Conservation (phyloP, 2,888 invertebrate species). For the Cecidostiba fungosa region DNA sequence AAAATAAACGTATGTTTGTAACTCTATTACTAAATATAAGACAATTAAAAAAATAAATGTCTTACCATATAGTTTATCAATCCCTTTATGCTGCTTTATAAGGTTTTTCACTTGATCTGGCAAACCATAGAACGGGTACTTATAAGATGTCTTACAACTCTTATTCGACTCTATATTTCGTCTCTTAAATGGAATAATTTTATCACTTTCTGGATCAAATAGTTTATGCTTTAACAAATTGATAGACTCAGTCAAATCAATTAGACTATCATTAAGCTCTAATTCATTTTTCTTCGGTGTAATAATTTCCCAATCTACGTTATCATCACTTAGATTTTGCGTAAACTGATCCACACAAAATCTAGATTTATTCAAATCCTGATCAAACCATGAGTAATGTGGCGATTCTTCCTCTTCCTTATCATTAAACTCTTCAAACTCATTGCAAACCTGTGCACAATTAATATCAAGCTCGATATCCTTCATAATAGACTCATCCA, state of each 20-base stretch:
- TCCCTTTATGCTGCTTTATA: constrained; percentile 89
- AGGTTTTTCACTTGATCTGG: constrained; percentile 87
- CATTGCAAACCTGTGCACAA: constrained; percentile 3
- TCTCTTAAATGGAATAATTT: constrained; percentile 35
- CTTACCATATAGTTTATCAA: constrained; percentile 86
- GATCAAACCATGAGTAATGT: constrained; percentile 8
- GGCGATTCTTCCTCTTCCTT: background rate
- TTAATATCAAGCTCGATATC: constrained; percentile 28
- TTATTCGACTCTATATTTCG: constrained; percentile 14
- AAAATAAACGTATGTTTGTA: background rate
- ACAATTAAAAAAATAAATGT: constrained; percentile 45
- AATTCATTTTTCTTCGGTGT: constrained; percentile 2
- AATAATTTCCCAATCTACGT: background rate
- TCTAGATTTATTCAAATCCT: constrained; percentile 37
- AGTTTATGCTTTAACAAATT: constrained; percentile 60
- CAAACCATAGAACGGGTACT: constrained; percentile 88
- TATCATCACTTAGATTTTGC: background rate
- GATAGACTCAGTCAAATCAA: constrained; percentile 50
- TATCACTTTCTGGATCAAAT: background rate
- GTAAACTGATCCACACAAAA: constrained; percentile 33
- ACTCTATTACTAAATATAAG: background rate
- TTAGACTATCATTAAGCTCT: constrained; percentile 35
- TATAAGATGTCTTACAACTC: background rate
- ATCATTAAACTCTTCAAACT: background rate
- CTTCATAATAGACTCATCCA: constrained; percentile 58